Conservation (phyloP, 2,888 invertebrate genomes). For the Tetrapedia diversipes region DNA sequence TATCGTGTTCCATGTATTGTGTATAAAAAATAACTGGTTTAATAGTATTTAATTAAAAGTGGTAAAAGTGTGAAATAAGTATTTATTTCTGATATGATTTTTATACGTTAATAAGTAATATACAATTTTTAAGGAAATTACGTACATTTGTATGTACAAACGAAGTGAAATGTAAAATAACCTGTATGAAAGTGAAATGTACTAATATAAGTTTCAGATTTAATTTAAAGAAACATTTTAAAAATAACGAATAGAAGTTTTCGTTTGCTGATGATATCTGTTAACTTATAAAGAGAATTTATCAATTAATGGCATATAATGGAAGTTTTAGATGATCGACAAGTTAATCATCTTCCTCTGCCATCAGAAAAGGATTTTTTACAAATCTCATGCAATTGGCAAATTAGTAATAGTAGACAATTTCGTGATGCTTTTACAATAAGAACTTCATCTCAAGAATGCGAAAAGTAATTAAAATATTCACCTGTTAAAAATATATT, state of each 20-base stretch:
- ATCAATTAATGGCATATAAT: conserved; percentile 11
- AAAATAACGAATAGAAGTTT: conserved; percentile 5
- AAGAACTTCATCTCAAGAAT: conserved; percentile 49
- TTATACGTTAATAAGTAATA: neutral
- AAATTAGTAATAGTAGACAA: conserved; percentile 69
- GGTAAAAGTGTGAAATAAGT: neutral
- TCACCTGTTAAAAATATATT: conserved; percentile 23
- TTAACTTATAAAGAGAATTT: conserved; percentile 1
- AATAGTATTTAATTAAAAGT: conserved; percentile 7
- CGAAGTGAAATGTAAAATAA: conserved; percentile 18
- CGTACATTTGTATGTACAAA: neutral
- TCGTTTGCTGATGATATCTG: neutral
- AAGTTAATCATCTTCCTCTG: conserved; percentile 4
- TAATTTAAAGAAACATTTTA: neutral
- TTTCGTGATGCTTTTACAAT: conserved; percentile 72
- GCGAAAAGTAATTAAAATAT: conserved; percentile 66
- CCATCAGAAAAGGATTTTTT: conserved; percentile 44
- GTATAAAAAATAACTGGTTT: neutral
- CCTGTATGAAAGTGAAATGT: conserved; percentile 17
- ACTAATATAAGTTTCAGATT: neutral
- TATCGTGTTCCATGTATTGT: neutral
- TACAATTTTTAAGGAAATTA: neutral
- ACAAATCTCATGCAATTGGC: conserved; percentile 73
- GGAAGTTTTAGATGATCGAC: conserved; percentile 32
- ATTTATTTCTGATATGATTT: neutral